Conservation (phyloP, 2,113 vertebrate genomes). For the Leptosomus discolor region DNA sequence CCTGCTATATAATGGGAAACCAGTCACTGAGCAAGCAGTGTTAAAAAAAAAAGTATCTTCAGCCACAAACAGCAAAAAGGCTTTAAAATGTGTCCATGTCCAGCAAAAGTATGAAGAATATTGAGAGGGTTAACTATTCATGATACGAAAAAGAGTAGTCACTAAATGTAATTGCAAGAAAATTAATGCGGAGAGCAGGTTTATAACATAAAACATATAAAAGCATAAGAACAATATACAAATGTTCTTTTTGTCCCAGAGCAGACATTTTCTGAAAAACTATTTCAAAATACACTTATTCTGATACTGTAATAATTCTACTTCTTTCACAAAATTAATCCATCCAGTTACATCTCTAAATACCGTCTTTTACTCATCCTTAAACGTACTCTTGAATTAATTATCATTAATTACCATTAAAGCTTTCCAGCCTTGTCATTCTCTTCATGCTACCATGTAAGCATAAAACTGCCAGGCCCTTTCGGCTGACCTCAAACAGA, state of each 20-base stretch:
- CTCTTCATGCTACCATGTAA: not conserved
- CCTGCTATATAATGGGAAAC: not conserved
- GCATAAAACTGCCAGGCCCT: not conserved
- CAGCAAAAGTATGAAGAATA: not conserved
- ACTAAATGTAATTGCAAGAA: not conserved
- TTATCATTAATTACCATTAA: no score
- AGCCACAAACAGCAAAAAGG: not conserved
- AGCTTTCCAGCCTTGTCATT: not conserved
- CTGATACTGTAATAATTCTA: not conserved
- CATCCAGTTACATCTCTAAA: not conserved
- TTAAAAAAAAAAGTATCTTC: not conserved
- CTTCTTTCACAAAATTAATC: not conserved
- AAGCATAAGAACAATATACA: not conserved
- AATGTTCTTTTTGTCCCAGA: not conserved
- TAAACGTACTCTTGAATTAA: not conserved
- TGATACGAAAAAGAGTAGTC: not conserved
- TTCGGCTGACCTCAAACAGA: not conserved
- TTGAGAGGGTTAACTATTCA: not conserved
- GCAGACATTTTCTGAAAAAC: not conserved
- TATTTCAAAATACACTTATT: not conserved
- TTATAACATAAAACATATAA: not conserved
- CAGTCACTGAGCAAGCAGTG: rapidly evolving
- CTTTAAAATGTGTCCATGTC: not conserved
- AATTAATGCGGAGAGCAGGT: not conserved
- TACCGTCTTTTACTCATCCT: not conserved